Conservation (phyloP, 2,797 vertebrate species). For the Lutjanus campechanus region DNA sequence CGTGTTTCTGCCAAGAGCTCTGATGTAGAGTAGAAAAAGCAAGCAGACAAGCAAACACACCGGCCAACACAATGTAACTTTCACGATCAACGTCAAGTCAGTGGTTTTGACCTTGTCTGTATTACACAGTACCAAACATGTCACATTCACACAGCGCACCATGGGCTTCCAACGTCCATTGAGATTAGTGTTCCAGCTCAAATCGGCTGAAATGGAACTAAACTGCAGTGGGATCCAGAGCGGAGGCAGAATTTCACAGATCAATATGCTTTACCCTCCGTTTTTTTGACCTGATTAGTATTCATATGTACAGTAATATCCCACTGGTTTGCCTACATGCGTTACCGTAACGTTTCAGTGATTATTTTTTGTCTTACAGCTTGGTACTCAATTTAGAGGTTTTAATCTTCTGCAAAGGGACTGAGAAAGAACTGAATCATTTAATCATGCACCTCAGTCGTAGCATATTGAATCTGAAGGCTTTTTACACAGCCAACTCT, state of each 20-base stretch:
- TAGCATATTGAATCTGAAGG: slow-evolving; percentile 39
- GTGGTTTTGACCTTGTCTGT: slow-evolving; percentile 41
- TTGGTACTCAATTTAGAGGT: slow-evolving; percentile 38
- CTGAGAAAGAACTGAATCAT: slow-evolving; percentile 32
- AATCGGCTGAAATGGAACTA: slow-evolving; percentile 29
- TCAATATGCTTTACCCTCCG: slow-evolving; percentile 12
- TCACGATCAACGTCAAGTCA: slow-evolving; percentile 47
- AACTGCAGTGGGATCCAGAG: slow-evolving; percentile 15
- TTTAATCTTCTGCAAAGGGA: slow-evolving; percentile 55
- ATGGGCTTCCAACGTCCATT: neutral
- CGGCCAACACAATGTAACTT: slow-evolving; percentile 21
- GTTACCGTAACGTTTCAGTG: slow-evolving; percentile 43
- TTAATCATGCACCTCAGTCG: slow-evolving; percentile 65
- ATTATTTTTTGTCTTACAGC: slow-evolving; percentile 24
- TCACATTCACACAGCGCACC: slow-evolving; percentile 13
- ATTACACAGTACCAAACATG: slow-evolving; percentile 24
- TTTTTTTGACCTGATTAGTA: slow-evolving; percentile 42
- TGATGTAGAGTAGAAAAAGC: slow-evolving; percentile 12
- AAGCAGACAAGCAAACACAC: slow-evolving; percentile 25
- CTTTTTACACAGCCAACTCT: slow-evolving; percentile 49
- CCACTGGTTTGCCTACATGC: slow-evolving; percentile 46
- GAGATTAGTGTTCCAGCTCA: slow-evolving; percentile 29
- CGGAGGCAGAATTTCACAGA: slow-evolving; percentile 36
- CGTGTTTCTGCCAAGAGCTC: slow-evolving; percentile 10
- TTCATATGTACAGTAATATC: slow-evolving; percentile 44